Evolutionary conservation across 2,888 invertebrate species (phyloP).

Genomic region (Hypercompe scribonia): DNA sequence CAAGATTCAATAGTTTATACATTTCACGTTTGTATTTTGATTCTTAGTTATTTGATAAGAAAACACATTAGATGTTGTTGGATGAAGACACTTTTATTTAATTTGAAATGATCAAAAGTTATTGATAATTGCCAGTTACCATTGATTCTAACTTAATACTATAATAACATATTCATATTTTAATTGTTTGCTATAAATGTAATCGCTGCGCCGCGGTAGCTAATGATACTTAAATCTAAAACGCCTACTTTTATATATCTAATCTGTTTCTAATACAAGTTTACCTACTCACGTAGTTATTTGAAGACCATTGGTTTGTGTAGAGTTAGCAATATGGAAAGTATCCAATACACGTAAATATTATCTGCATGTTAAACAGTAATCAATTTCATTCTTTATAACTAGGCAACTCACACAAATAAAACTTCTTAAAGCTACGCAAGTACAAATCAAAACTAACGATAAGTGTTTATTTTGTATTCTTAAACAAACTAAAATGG

Average conservation of each 20-base stretch:
- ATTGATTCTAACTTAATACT: neutral
- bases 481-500: conserved; percentile 12
- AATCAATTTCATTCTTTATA: conserved; percentile 14
- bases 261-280: neutral
- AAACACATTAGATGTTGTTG: neutral
- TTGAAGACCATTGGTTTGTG: neutral
- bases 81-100: neutral
- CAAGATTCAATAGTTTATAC: neutral
- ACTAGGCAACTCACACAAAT: neutral
- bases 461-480: conserved; percentile 19
- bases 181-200: neutral
- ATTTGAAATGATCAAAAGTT: neutral
- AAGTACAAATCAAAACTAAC: conserved; percentile 13
- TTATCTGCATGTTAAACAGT: conserved; percentile 9
- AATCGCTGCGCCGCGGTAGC: neutral
- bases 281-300: neutral
- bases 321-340: neutral
- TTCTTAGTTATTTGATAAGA: neutral
- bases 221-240: neutral
- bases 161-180: neutral
- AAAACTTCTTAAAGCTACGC: conserved; percentile 7
- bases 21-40: neutral
- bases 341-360: conserved; percentile 1
- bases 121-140: neutral
- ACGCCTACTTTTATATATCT: neutral